These are phyloP conservation scores for Phortica magna DNA, from an alignment of 2,888 invertebrate species.

Conservation along the genomic window DNA sequence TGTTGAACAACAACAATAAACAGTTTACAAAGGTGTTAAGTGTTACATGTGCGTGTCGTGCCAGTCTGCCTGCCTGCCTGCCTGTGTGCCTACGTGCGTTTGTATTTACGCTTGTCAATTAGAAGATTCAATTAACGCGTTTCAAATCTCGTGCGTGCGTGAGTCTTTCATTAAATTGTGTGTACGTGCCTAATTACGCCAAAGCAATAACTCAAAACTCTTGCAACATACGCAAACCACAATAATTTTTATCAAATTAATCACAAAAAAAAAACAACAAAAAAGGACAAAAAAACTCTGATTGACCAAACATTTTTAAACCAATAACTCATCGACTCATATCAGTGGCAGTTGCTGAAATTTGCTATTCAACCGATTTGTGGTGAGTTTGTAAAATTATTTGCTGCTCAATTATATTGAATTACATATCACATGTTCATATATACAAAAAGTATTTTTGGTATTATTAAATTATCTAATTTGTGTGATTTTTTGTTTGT, in stretches of 20 bases:
- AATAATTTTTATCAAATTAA: constrained; percentile 10
- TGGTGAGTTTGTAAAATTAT: constrained; percentile 25
- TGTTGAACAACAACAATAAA: too few species aligned
- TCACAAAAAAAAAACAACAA: too few species aligned
- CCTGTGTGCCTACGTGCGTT: background rate
- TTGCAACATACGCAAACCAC: constrained; percentile 12
- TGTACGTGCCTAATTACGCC: background rate
- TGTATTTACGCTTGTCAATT: constrained; percentile 62
- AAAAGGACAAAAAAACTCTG: background rate
- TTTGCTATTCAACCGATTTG: constrained; percentile 14
- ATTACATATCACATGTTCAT: background rate
- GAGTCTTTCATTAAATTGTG: background rate
- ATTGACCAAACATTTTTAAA: background rate
- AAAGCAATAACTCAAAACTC: constrained; percentile 36
- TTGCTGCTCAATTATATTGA: background rate
- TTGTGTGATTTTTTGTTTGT: background rate
- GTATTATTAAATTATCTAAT: background rate
- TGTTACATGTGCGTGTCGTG: background rate
- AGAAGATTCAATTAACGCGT: constrained; percentile 1
- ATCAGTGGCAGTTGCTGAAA: constrained; percentile 6
- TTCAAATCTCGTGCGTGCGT: background rate
- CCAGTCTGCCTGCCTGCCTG: background rate
- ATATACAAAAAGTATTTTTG: too few species aligned
- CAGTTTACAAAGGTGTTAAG: background rate
- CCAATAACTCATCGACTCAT: background rate